Base-by-base conservation (phyloP, 2,113 vertebrate species). In the Scortum barcoo region DNA sequence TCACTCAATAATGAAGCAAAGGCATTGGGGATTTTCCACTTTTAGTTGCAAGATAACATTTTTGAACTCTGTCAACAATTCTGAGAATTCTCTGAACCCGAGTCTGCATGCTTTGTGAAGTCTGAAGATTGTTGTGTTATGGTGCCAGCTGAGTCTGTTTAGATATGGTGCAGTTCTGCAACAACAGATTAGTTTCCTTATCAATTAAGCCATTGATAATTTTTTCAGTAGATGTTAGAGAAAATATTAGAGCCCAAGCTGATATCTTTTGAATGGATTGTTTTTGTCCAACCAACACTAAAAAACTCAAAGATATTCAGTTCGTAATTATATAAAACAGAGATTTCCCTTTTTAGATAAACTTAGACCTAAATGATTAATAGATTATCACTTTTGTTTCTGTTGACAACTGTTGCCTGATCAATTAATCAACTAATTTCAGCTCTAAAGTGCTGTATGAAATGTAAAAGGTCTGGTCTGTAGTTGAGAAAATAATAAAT, bases 51-150 rank as follows among this genome's bases (percentile, higher is more conserved):
- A 74, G 74, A 76, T 75, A 60, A 71, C 16, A 63, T 73, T 78
- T 81, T 69, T 83, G 12, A 83, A 78, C 50, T 60, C 3, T 65
- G 38, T 70, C 24, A 86, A 76, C 40, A 70, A 57, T 74, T 77
- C 58, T 19, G 66, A 62, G n/a, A 75, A 84, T 62, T 60, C 7
- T 54, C 48, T 11, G 11, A 70, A 42, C 44, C 12, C 10, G 12
- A 2, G 8, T 30, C 46, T 19, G 48, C 26, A 4, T 50, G 20
- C 3, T 22, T 73, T 60, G 57, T 16, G 8, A 46, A 24, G 11
- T 26, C 1, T 17, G 17, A 56, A 65, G 28, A 30, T 36, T 72
- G 48, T 50, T 69, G 17, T 62, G 33, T 50, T 69, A 20, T 14
- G 4, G 44, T 71, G 33, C 26, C 50, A 54, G 10, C n/a, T 40